Percentiles rank a stretch among this genome's conserved stretches.
phyloP scores from a whole-genome alignment of 2,888 invertebrate species.

The Gymnocheta viridis region DNA sequence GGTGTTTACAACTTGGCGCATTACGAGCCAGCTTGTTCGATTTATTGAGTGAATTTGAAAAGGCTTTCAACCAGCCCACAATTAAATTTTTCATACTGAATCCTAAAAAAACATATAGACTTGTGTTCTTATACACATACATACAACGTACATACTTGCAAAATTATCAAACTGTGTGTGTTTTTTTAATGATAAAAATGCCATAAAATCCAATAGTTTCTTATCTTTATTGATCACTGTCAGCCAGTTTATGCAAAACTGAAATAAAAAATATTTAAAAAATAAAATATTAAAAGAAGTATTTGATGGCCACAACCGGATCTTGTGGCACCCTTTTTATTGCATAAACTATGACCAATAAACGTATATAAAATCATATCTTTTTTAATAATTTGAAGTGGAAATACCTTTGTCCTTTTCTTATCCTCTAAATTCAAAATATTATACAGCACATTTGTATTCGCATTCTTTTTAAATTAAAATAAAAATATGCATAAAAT shows the following conservation, averaged over 20 bases:
- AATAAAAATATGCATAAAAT: too few relatives aligned
- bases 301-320: not conserved
- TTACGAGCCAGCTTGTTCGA: conserved; percentile 14
- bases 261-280: conserved; percentile 3
- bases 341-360: not conserved
- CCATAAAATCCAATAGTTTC: conserved; percentile 43
- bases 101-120: not conserved
- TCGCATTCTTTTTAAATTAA: too few relatives aligned
- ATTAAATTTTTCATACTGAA: conserved; percentile 26
- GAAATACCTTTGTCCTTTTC: too few relatives aligned
- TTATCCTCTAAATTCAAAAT: too few relatives aligned
- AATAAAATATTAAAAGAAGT: not conserved
- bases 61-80: conserved; percentile 28
- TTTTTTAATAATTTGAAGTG: not conserved
- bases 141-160: not conserved
- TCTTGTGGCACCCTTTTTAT: not conserved
- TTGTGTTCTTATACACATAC: not conserved
- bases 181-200: conserved; percentile 13
- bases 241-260: conserved; percentile 27
- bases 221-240: conserved; percentile 50
- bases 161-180: conserved; percentile 3
- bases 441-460: too few relatives aligned
- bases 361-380: not conserved
- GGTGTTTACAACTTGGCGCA: conserved; percentile 61
- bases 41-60: conserved; percentile 27